These are phyloP conservation scores for Halichoeres trimaculatus DNA, from an alignment of 2,113 vertebrate genomes.

Conservation along the genomic window DNA sequence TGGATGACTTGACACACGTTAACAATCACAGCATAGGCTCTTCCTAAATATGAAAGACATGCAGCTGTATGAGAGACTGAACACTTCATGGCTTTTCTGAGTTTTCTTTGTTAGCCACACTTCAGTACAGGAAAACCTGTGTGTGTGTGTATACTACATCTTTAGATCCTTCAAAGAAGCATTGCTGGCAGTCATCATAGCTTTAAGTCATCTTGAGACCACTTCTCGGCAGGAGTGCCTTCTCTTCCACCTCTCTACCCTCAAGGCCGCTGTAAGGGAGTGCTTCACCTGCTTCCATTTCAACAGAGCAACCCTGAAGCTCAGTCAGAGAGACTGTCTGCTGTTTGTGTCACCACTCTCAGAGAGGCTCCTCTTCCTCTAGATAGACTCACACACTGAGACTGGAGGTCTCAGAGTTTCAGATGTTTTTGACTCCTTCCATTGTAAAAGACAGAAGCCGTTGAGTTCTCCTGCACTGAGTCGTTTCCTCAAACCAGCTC, in stretches of 20 bases:
- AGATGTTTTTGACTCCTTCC: constrained; percentile 3
- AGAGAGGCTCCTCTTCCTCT: not conserved
- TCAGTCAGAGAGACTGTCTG: not conserved
- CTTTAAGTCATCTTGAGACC: not conserved
- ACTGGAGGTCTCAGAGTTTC: not conserved
- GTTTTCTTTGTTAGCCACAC: no score
- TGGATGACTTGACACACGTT: no score
- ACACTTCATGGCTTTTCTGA: no score
- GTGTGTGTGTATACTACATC: not conserved
- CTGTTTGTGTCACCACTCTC: constrained; percentile 1
- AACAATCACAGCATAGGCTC: no score
- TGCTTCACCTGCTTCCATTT: constrained; percentile 8
- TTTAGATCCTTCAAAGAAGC: not conserved
- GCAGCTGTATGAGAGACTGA: no score
- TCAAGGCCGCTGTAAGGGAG: not conserved
- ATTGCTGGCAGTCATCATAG: not conserved
- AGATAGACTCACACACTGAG: not conserved
- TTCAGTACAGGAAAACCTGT: no score
- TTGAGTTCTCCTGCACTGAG: not conserved
- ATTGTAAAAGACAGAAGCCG: constrained; percentile 4
- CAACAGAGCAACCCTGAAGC: constrained; percentile 2
- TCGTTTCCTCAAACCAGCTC: not conserved
- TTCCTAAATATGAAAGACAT: no score
- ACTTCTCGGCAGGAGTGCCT: not conserved
- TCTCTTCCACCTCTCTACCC: not conserved